Evolutionary conservation across 2,797 vertebrate species (phyloP).

Genomic region (Lycodopsis pacificus): DNA sequence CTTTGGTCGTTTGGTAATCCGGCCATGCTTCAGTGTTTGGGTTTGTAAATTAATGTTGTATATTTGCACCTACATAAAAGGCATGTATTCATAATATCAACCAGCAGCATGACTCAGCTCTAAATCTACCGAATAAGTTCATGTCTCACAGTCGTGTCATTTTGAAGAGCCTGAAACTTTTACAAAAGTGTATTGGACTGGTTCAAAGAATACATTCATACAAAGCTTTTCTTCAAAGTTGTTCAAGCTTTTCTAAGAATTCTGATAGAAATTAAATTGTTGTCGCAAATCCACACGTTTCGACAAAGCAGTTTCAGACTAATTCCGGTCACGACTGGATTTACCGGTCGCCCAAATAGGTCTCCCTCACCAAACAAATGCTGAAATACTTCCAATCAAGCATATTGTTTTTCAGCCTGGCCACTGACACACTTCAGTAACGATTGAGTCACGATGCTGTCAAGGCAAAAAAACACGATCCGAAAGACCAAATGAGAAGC

Average conservation of each 20-base stretch:
- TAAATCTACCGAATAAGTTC: background rate
- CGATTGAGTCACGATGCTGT: background rate
- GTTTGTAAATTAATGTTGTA: background rate
- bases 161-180: background rate
- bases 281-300: background rate
- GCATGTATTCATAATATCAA: background rate
- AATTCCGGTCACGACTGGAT: constrained; percentile 5
- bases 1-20: background rate
- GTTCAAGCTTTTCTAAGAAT: constrained; percentile 7
- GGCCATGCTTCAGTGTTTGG: background rate
- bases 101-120: background rate
- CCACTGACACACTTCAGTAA: constrained; percentile 18
- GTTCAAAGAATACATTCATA: background rate
- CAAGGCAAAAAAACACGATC: background rate
- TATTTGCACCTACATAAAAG: background rate
- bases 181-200: background rate
- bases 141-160: constrained; percentile 2
- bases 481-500: background rate
- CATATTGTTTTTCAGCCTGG: constrained; percentile 2
- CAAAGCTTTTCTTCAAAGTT: background rate
- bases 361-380: constrained; percentile 22
- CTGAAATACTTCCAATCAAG: background rate
- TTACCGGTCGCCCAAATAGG: constrained; percentile 23
- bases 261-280: background rate
- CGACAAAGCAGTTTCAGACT: background rate